Base-by-base conservation (phyloP, 2,888 invertebrate species). In the Ornithoptera alexandrae region DNA sequence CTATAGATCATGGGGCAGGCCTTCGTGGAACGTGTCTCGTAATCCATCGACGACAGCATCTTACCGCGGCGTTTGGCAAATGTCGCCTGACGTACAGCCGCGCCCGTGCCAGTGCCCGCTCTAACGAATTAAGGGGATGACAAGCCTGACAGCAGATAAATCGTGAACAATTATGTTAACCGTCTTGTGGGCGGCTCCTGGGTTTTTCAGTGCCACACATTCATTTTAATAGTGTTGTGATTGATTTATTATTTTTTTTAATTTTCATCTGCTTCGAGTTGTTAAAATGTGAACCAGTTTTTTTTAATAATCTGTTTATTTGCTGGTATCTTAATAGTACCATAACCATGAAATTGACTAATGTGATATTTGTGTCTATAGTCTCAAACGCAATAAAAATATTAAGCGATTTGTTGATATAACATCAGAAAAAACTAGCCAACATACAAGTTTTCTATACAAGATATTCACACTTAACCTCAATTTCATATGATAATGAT, bases 71-170 rank as follows among this genome's bases (percentile, higher is more conserved):
- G 79, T 83, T 84, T 77, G 74, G 75, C 75, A 74, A 76, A 78
- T 71, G 74, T 69, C 24, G 74, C 74, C 71, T 79, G 78, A 81
- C 77, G 79, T 73, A 81, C 77, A 74, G 77, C 78, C 76, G 77
- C 75, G 70, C 72, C 64, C 71, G 70, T 74, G 74, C 81, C 81
- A 39, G 70, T 74, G 74, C 81, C 81, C 82, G 79, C 83, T 84
- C 81, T 77, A 77, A 83, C 75, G 86, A 83, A 89, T 90, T 89
- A 87, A 76, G 78, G 80, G 82, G 86, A 84, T 90, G 91, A 91
- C 90, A 89, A 80, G 80, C 79, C 81, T 82, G 91, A 89, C 91
- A 86, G 86, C 78, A 77, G 79, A 91, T 89, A 85, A 83, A 92
- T 91, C 76, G 85, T 83, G 74, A 83, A 84, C 89, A 89, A 90